phyloP scores from a whole-genome alignment of 2,888 invertebrate genomes.

The Blomia tropicalis region DNA sequence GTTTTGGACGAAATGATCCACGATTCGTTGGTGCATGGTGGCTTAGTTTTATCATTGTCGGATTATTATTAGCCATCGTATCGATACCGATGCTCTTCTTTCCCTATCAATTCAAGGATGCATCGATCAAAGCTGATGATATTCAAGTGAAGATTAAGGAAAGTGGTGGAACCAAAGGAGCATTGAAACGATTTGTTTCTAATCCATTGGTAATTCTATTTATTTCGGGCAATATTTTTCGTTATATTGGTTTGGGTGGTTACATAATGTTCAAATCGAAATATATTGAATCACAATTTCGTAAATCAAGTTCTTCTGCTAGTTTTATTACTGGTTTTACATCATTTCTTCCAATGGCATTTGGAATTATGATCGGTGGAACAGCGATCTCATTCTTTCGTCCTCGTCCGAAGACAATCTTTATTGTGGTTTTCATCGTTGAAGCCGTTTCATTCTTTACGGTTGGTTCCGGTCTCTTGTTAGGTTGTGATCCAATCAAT shows the following conservation, averaged over 20 bases:
- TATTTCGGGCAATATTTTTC: slow-evolving; percentile 27
- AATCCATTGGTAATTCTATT: slow-evolving; percentile 29
- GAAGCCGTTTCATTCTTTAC: slow-evolving; percentile 29
- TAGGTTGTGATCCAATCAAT: slow-evolving; percentile 31
- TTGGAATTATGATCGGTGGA: slow-evolving; percentile 29
- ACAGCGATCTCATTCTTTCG: slow-evolving; percentile 33
- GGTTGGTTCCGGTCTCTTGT: slow-evolving; percentile 27
- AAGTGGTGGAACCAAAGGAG: not conserved
- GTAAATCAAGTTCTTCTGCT: slow-evolving; percentile 29
- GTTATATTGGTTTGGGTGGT: slow-evolving; percentile 29
- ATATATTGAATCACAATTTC: slow-evolving; percentile 30
- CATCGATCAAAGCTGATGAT: slow-evolving; percentile 13
- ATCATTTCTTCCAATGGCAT: slow-evolving; percentile 27
- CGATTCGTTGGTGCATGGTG: slow-evolving; percentile 33
- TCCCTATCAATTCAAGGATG: slow-evolving; percentile 26
- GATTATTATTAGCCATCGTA: slow-evolving; percentile 27
- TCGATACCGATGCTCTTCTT: slow-evolving; percentile 30
- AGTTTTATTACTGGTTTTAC: slow-evolving; percentile 28
- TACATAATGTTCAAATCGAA: slow-evolving; percentile 30
- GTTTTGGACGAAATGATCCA: slow-evolving; percentile 30
- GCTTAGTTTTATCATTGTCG: slow-evolving; percentile 32
- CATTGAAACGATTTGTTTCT: slow-evolving; percentile 25
- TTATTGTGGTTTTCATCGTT: slow-evolving; percentile 34
- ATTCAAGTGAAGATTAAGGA: slow-evolving; percentile 18
- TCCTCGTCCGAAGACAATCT: slow-evolving; percentile 32